Conservation (phyloP, 2,113 vertebrate genomes). For the Pelecanus crispus region DNA sequence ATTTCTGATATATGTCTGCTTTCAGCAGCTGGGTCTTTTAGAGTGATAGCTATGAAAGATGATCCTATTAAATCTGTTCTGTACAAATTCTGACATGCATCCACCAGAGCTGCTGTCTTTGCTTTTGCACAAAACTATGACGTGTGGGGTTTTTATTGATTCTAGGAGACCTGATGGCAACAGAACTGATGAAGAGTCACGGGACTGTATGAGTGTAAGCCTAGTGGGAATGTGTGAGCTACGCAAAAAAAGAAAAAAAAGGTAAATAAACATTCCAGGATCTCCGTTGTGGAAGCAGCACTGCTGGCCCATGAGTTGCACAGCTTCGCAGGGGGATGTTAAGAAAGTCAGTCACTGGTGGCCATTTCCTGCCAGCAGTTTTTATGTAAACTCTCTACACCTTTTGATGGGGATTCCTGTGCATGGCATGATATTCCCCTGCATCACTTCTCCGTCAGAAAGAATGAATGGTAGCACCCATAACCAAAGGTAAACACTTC, state of each 20-base stretch:
- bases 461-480: rapidly evolving
- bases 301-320: neutral
- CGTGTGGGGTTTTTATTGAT: neutral
- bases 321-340: neutral
- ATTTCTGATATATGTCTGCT: neutral
- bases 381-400: neutral
- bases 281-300: neutral
- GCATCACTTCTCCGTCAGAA: neutral
- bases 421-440: neutral
- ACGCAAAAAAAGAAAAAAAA: neutral
- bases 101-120: neutral
- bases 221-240: neutral
- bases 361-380: neutral
- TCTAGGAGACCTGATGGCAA: neutral
- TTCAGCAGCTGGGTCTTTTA: neutral
- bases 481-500: neutral
- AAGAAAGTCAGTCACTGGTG: neutral
- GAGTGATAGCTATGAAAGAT: neutral
- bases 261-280: neutral
- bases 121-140: neutral
- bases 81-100: neutral
- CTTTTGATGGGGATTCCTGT: neutral
- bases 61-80: neutral
- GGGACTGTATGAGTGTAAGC: neutral
- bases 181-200: neutral